Base-by-base conservation (phyloP, 2,797 vertebrate genomes). In the Menidia menidia region DNA sequence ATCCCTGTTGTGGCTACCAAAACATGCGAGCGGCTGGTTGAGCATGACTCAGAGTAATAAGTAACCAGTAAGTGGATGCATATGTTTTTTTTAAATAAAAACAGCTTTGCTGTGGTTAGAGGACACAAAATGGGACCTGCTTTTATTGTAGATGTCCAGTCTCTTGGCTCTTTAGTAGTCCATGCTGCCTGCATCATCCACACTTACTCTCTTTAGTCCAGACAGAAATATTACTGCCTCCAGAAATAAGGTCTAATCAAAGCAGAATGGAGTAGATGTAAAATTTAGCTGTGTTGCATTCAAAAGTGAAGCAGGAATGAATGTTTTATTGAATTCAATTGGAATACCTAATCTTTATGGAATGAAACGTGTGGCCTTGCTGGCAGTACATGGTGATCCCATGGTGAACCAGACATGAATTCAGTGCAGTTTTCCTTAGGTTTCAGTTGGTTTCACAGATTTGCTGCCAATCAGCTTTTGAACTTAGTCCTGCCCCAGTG, bases 1-100 rank as follows among this genome's bases (percentile, higher is more conserved):
- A 50, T 51, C 15, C 8, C 8, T 25, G 57, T 0, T 0, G 35
- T 44, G 6, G 62, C 48, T 16, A n/a, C 44, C 61, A 64, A 54
- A 35, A 18, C 33, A 25, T 1, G 60, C 60, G 53, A 51, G 54
- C 35, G 14, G 8, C 64, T 61, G 45, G 13, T 25, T 80, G 52
- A n/a, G 54, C 42, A 35, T 52, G 31, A 72, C 7, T 4, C 0
- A n/a, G 19, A 48, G 8, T 39, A 39, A 39, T 39, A 39, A 0
- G 32, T n/a, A 43, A 64, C 58, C 60, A 63, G 35, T 68, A 60
- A 66, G 14, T 16, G 10, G 50, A 68, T 53, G 61, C 50, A 45
- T 19, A 4, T 35, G 58, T 6, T 31, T 44, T 67, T 50, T 15
- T 25, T n/a, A n/a, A 30, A 4, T 33, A 14, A 68, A 63, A 44